These are phyloP conservation scores for Halcyon senegalensis DNA, from an alignment of 2,113 vertebrate species.

Conservation along the genomic window DNA sequence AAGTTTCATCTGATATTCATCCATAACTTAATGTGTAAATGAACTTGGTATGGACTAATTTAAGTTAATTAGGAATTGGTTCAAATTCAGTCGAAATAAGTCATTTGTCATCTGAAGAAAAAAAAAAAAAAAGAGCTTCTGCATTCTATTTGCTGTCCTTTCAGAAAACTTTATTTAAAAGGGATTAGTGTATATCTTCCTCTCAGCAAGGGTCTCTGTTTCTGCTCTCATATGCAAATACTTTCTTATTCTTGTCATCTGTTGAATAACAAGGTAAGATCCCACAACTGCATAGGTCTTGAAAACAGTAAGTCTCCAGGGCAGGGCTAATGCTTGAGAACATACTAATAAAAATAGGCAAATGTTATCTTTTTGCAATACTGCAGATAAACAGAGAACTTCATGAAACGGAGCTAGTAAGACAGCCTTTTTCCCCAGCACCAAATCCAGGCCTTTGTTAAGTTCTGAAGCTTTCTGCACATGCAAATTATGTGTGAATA, in stretches of 20 bases:
- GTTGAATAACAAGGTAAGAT: not conserved
- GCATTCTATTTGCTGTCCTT: not conserved
- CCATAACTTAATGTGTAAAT: not conserved
- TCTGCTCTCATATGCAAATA: not conserved
- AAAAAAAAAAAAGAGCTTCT: not conserved
- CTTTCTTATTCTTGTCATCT: not conserved
- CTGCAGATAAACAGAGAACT: not conserved
- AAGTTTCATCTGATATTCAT: not conserved
- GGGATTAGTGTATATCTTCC: not conserved
- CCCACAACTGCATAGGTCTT: not conserved
- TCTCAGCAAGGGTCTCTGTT: not conserved
- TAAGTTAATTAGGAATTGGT: not conserved
- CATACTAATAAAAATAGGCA: not conserved
- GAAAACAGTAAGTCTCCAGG: not conserved
- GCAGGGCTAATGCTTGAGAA: not conserved
- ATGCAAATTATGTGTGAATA: not conserved
- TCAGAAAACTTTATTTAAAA: not conserved
- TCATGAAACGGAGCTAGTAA: not conserved
- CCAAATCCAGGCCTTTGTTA: not conserved
- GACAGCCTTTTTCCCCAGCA: not conserved
- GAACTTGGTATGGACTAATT: not conserved
- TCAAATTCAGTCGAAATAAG: not conserved
- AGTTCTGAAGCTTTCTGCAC: not conserved
- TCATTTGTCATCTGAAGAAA: not conserved
- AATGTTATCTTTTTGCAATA: not conserved